Evolutionary conservation across 1,140 invertebrate genomes (phyloP).

Genomic region (Lineus longissimus): DNA sequence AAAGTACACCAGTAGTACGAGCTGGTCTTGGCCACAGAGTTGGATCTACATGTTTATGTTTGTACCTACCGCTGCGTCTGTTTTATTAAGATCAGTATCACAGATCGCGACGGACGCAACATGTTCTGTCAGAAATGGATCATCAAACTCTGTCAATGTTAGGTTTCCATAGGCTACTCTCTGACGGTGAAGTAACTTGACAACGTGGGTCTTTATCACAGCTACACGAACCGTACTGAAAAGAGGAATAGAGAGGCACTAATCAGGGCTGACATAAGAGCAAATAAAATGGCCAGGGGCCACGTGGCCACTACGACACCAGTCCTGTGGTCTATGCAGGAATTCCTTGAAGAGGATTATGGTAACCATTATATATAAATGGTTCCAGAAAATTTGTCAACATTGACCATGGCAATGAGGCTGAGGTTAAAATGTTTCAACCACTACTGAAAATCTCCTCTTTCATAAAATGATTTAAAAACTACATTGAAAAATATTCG

Average conservation of each 20-base stretch:
- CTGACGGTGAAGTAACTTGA: slow-evolving; percentile 25
- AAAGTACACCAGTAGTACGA: not conserved
- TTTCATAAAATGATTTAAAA: too few relatives aligned
- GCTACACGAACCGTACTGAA: slow-evolving; percentile 31
- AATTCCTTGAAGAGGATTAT: too few relatives aligned
- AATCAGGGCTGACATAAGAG: too few relatives aligned
- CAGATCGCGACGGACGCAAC: slow-evolving; percentile 35
- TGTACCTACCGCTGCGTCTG: slow-evolving; percentile 28
- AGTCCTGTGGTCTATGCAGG: too few relatives aligned
- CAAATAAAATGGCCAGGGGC: too few relatives aligned
- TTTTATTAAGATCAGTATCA: slow-evolving; percentile 31
- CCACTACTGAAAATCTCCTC: too few relatives aligned
- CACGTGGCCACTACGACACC: too few relatives aligned
- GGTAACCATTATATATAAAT: too few relatives aligned
- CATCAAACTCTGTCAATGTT: slow-evolving; percentile 37
- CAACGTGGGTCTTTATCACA: slow-evolving; percentile 36
- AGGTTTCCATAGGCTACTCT: slow-evolving; percentile 36
- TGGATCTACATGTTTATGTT: not conserved
- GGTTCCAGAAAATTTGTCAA: too few relatives aligned
- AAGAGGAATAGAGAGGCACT: slow-evolving; percentile 3
- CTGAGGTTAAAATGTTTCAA: too few relatives aligned
- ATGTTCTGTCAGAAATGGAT: slow-evolving; percentile 38
- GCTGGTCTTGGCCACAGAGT: not conserved
- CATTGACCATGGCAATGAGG: too few relatives aligned
- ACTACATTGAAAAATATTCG: too few relatives aligned